Conservation (phyloP, 2,113 vertebrate species). For the Ciconia maguari region DNA sequence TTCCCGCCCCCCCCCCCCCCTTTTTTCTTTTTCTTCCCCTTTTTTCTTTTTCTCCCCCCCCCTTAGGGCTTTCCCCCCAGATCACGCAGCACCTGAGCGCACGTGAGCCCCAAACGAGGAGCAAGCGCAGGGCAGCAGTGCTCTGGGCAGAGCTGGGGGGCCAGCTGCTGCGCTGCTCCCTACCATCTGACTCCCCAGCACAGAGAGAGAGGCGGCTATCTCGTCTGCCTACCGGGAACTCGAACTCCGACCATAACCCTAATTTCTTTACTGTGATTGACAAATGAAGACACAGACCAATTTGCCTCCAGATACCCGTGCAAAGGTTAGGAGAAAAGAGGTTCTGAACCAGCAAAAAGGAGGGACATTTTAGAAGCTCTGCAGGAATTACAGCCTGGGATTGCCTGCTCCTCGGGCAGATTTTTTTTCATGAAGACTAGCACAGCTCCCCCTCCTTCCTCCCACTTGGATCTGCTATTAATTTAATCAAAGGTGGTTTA, state of each 20-base stretch:
- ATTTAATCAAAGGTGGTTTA: neutral
- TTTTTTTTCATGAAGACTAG: neutral
- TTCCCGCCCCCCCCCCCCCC: no score
- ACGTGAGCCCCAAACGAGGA: rapidly evolving
- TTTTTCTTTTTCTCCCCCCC: neutral
- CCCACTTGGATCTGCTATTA: neutral
- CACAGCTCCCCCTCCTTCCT: neutral
- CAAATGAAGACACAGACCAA: neutral
- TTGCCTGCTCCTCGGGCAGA: neutral
- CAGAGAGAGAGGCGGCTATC: no score
- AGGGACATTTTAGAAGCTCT: neutral
- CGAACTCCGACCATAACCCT: neutral
- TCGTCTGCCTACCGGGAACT: neutral
- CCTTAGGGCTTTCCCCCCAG: neutral
- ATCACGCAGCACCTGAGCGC: neutral
- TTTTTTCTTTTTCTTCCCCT: neutral
- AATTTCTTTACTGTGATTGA: neutral
- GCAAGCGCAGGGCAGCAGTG: neutral
- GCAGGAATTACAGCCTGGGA: neutral
- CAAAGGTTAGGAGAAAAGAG: neutral
- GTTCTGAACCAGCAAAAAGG: neutral
- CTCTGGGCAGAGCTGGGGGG: neutral
- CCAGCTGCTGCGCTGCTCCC: neutral
- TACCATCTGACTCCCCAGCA: neutral
- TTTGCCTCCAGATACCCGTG: neutral